Evolutionary conservation across 2,797 vertebrate genomes (phyloP).

Genomic region (Eptatretus atami): DNA sequence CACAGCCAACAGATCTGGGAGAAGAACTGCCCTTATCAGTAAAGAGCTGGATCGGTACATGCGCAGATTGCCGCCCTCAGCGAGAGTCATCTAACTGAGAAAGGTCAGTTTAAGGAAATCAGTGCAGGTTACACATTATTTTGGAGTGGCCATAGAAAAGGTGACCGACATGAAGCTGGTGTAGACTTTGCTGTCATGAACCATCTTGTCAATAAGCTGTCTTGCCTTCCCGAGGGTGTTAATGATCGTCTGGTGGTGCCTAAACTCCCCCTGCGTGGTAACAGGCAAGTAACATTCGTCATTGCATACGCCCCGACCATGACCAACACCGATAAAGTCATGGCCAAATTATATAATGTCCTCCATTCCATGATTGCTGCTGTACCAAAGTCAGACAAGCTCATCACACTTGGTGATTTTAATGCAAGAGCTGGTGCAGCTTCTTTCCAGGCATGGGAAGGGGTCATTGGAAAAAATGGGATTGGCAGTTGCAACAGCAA

Average conservation of each 20-base stretch:
- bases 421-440: not conserved
- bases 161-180: not conserved
- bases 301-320: not conserved
- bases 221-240: too few relatives aligned
- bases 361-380: not conserved
- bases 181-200: not conserved
- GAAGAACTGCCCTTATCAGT: not conserved
- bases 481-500: slow-evolving; percentile 7
- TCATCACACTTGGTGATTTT: not conserved
- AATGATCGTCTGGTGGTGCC: not conserved
- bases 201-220: not conserved
- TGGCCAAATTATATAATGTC: not conserved
- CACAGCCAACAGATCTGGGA: not conserved
- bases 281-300: slow-evolving; percentile 1
- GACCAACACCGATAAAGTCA: not conserved
- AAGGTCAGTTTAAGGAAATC: not conserved
- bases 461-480: slow-evolving; percentile 1
- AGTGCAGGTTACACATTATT: not conserved
- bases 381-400: not conserved
- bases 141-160: not conserved
- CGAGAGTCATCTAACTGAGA: not conserved
- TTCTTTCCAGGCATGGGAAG: not conserved
- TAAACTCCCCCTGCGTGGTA: not conserved
- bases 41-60: slow-evolving; percentile 2
- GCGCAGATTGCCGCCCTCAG: slow-evolving; percentile 1